Percentiles rank a stretch among this genome's conserved stretches.
phyloP scores from a whole-genome alignment of 2,888 invertebrate species.

The Acrobasis repandana region DNA sequence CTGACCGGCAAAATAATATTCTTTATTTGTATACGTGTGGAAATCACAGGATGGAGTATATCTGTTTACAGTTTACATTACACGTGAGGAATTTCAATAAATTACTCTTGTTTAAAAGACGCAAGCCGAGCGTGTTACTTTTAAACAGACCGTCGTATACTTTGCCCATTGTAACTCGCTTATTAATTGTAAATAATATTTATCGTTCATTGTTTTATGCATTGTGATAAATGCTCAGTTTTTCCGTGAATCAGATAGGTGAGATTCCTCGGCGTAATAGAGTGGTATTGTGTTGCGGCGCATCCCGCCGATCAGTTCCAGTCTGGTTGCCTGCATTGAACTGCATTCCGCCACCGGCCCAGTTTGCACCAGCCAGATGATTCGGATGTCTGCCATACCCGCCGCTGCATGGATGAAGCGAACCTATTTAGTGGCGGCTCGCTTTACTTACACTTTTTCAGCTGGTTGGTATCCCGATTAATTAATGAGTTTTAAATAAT shows the following conservation, averaged over 20 bases:
- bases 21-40: background rate
- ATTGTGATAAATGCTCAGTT: slow-evolving; percentile 6
- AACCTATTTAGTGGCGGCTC: slow-evolving; percentile 31
- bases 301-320: slow-evolving; percentile 62
- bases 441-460: slow-evolving; percentile 25
- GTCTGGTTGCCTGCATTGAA: slow-evolving; percentile 67
- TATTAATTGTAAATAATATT: slow-evolving; percentile 7
- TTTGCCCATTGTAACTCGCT: background rate
- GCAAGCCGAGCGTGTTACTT: background rate
- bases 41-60: background rate
- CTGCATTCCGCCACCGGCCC: slow-evolving; percentile 59
- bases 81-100: background rate
- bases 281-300: slow-evolving; percentile 30
- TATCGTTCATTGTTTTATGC: slow-evolving; percentile 13
- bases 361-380: slow-evolving; percentile 50
- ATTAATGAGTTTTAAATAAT: background rate
- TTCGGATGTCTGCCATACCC: slow-evolving; percentile 51
- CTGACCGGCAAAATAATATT: background rate
- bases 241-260: slow-evolving; percentile 9
- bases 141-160: background rate
- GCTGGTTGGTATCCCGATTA: background rate
- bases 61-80: slow-evolving; percentile 11
- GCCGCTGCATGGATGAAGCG: slow-evolving; percentile 35
- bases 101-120: background rate
- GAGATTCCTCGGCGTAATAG: slow-evolving; percentile 19